Percentiles rank a stretch among this genome's conserved stretches.
Conservation (phyloP, 1,140 invertebrate genomes). For the Galleria mellonella region DNA sequence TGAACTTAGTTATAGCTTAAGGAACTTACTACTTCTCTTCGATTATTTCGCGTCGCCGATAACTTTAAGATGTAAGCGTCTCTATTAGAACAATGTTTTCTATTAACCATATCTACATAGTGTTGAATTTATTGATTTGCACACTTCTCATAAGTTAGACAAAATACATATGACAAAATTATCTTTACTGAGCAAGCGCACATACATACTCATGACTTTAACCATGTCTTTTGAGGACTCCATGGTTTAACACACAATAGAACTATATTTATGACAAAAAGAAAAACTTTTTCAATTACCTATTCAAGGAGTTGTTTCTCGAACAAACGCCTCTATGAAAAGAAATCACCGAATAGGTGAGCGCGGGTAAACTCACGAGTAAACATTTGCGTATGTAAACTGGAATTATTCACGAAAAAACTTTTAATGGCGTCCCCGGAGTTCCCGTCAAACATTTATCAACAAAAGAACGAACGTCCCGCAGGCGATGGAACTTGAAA, state of each 20-base stretch:
- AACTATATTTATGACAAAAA: conserved; percentile 28
- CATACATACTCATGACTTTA: too few species aligned
- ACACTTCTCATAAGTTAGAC: too few species aligned
- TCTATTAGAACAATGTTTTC: conserved; percentile 7
- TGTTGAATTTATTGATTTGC: too few species aligned
- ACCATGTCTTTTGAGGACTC: neutral
- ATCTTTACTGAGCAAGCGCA: too few species aligned
- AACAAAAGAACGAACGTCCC: conserved; percentile 74
- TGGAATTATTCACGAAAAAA: conserved; percentile 74
- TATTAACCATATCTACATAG: too few species aligned
- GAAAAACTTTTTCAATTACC: conserved; percentile 61
- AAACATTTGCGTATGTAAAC: conserved; percentile 75
- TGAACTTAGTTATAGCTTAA: conserved; percentile 33
- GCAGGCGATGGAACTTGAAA: conserved; percentile 73
- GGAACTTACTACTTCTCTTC: conserved; percentile 31
- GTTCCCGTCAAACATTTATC: conserved; percentile 75
- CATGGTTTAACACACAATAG: conserved; percentile 6
- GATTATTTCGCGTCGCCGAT: conserved; percentile 13
- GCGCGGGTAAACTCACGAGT: conserved; percentile 65
- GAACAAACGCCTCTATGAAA: conserved; percentile 62
- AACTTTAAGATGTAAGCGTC: conserved; percentile 25
- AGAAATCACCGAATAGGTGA: conserved; percentile 72
- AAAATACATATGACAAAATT: too few species aligned
- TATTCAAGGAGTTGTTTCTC: conserved; percentile 52
- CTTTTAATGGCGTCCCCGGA: conserved; percentile 74